Percentiles rank a stretch among this genome's conserved stretches.
Conservation (phyloP, 2,888 invertebrate genomes). For the Xanthia icteritia region DNA sequence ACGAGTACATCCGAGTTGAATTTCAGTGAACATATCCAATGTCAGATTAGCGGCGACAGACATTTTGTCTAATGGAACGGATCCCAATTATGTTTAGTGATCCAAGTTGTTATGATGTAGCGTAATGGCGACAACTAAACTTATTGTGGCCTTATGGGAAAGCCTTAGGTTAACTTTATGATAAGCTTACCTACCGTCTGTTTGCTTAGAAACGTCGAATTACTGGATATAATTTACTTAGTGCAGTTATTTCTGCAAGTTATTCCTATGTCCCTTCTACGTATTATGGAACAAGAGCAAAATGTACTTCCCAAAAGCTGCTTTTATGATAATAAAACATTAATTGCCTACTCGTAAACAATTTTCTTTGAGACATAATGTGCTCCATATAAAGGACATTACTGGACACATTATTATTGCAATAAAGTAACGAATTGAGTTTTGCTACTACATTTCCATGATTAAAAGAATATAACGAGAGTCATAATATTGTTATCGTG, state of each 20-base stretch:
- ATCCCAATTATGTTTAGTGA: conserved; percentile 70
- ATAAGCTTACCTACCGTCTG: conserved; percentile 20
- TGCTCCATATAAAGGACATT: conserved; percentile 40
- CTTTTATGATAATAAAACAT: conserved; percentile 52
- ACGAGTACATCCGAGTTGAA: conserved; percentile 25
- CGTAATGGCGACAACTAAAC: conserved; percentile 55
- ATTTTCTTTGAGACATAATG: conserved; percentile 53
- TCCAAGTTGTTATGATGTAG: conserved; percentile 63
- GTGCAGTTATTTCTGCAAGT: conserved; percentile 21
- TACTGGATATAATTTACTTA: conserved; percentile 24
- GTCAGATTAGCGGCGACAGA: conserved; percentile 65
- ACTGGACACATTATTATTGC: conserved; percentile 50
- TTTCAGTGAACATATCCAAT: conserved; percentile 58
- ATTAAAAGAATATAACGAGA: conserved; percentile 38
- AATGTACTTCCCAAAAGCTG: conserved; percentile 16
- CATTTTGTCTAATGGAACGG: conserved; percentile 71
- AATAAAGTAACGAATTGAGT: conserved; percentile 54
- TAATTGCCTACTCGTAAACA: conserved; percentile 60
- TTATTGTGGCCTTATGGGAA: conserved; percentile 38
- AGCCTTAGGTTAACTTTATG: conserved; percentile 38
- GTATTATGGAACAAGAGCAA: conserved; percentile 16
- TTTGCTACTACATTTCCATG: conserved; percentile 58
- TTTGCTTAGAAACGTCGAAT: conserved; percentile 27
- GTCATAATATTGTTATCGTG: background rate
- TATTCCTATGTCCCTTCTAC: conserved; percentile 11